Conservation (phyloP, 2,113 vertebrate genomes). For the Ochotona princeps region DNA sequence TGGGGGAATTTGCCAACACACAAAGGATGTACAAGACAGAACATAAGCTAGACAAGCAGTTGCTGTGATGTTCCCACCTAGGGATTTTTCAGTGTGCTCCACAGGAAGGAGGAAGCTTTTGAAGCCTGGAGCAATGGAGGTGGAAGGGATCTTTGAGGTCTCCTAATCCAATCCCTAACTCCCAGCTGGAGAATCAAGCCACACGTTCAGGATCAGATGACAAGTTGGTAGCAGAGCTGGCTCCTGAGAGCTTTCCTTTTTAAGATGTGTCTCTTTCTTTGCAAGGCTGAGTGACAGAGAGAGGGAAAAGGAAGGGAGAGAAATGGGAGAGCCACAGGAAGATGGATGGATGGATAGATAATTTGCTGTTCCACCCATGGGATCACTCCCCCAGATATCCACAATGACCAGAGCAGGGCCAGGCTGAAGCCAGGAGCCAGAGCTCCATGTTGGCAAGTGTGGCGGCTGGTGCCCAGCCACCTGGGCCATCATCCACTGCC, state of each 20-base stretch:
- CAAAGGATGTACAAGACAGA: neutral
- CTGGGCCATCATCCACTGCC: no score
- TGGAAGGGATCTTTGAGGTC: neutral
- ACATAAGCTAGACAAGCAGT: neutral
- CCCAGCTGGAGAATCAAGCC: neutral
- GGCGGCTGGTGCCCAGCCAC: no score
- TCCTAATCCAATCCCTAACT: neutral
- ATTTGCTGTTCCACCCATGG: no score
- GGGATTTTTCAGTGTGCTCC: neutral
- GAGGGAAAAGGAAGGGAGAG: no score
- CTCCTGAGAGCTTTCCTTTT: neutral
- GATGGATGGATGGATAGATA: no score
- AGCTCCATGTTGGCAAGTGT: no score
- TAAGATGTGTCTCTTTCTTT: no score
- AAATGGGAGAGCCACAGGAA: no score
- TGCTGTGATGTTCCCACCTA: neutral
- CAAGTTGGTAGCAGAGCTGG: neutral
- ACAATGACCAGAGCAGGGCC: no score
- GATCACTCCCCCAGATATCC: no score
- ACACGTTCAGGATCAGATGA: conserved; percentile 7
- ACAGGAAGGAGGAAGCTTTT: conserved; percentile 1
- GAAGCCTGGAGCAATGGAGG: neutral
- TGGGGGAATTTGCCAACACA: neutral
- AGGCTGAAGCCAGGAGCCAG: no score
- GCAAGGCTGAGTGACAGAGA: no score